Base-by-base conservation (phyloP, 1,140 invertebrate genomes). In the Globodera rostochiensis region DNA sequence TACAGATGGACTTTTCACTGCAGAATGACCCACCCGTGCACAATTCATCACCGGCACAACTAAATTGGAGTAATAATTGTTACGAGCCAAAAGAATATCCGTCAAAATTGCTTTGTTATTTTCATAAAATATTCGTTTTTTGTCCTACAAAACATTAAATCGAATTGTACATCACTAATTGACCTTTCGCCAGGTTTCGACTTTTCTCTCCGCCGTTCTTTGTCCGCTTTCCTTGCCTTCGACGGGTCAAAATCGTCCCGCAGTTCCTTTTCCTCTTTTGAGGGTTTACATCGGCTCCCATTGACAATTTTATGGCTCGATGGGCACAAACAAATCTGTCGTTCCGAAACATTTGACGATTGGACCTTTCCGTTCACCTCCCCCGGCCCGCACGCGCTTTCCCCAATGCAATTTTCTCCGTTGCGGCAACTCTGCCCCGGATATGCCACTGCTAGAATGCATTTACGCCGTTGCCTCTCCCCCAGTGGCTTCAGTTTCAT, bases 21-120 rank as follows among this genome's bases (percentile, higher is more conserved):
- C 87, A 88, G 66, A 89, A 64, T 15, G 86, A 84, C 8, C 88
- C 88, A 60, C 82, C 87, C 25, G 66, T 82, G 77, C 88, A 88
- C 11, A 79, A 79, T 73, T 87, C 87, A n/a, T 84, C 87, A 45
- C 86, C 77, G n/a, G 57, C 57, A 64, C 57, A 64, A 15, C 57
- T 64, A 19, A 60, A 13, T 53, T 53, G 8, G 50, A 60, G 13
- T 15, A 15, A 15, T 60, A 15, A 15, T 83, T 13, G 5, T 60
- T 60, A 60, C 25, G 25, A 36, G 25, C 25, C 25, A 36, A 36
- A 36, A 36, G 36, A 36, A 36, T 36, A 36, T 36, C 36, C 36
- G 36, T 36, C 36, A 36, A 36, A 36, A 36, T 36, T 36, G 36
- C 3, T 36, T 36, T 36, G 2, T 36, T 36, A 36, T 36, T 36